Evolutionary conservation across 2,113 vertebrate species (phyloP).

Genomic region (Herpetotheres cachinnans): DNA sequence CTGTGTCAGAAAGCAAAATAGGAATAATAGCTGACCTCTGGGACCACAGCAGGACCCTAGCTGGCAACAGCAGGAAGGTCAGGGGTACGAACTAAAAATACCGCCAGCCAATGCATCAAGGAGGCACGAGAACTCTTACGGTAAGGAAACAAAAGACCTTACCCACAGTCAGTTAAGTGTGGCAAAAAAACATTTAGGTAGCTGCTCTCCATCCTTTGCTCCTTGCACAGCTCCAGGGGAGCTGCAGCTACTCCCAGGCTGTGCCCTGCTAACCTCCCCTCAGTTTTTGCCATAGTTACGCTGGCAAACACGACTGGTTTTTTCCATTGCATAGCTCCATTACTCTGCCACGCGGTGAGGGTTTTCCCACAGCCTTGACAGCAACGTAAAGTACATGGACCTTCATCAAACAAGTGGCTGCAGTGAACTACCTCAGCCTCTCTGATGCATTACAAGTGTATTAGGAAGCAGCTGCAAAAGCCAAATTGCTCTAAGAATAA

Average conservation of each 20-base stretch:
- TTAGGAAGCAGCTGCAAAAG: neutral
- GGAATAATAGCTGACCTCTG: neutral
- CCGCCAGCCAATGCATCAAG: neutral
- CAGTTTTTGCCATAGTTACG: neutral
- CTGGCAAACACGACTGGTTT: neutral
- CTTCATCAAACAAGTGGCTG: neutral
- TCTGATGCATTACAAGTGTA: neutral
- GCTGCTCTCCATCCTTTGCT: neutral
- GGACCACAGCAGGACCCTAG: neutral
- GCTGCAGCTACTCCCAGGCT: neutral
- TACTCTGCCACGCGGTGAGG: neutral
- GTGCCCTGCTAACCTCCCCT: neutral
- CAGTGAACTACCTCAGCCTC: neutral
- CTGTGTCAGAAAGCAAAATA: neutral
- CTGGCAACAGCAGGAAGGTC: fast-evolving
- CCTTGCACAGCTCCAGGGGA: fast-evolving
- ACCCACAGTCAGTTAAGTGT: neutral
- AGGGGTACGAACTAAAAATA: neutral
- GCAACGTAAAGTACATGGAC: neutral
- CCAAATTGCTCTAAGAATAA: neutral
- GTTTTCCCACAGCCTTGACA: slow-evolving; percentile 37
- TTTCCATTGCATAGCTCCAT: neutral
- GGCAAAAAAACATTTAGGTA: neutral
- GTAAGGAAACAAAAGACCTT: neutral
- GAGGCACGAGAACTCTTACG: fast-evolving